phyloP scores from a whole-genome alignment of 2,113 vertebrate species.

The Proteles cristata region DNA sequence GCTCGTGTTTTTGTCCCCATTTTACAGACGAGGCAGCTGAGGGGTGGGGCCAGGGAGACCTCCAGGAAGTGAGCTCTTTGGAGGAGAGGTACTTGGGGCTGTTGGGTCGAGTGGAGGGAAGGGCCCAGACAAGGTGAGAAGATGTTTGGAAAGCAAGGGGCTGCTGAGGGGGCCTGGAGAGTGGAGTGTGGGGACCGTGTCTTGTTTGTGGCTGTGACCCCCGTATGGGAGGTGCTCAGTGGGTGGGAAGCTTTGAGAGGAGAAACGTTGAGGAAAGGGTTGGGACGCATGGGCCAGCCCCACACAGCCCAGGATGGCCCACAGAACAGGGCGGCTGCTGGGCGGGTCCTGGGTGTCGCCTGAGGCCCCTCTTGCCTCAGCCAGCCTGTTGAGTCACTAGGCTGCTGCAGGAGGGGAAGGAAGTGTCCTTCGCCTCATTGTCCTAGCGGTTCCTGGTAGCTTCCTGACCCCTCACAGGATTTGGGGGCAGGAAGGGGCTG shows the following conservation, averaged over 20 bases:
- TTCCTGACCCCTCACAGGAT: slow-evolving; percentile 38
- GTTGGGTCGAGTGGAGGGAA: neutral
- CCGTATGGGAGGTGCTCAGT: neutral
- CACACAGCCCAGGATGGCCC: fast-evolving
- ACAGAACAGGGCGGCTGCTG: fast-evolving
- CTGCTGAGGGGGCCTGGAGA: neutral
- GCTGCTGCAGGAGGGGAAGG: neutral
- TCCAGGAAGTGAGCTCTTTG: neutral
- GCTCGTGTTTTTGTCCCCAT: neutral
- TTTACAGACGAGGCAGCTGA: neutral
- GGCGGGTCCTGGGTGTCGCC: neutral
- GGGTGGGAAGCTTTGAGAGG: neutral
- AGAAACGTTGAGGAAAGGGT: neutral
- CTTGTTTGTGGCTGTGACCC: neutral
- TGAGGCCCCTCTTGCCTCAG: neutral
- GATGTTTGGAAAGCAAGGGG: neutral
- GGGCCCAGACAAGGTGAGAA: neutral
- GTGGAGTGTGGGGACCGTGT: neutral
- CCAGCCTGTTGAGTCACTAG: neutral
- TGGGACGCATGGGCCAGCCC: neutral
- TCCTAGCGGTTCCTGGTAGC: neutral
- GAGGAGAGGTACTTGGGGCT: neutral
- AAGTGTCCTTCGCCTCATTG: neutral
- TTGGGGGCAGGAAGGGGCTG: neutral
- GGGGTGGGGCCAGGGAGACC: no score